A percentile compares a stretch with the other conserved stretches of the same genome.
Conservation (phyloP, 1,140 invertebrate species). For the Dinoponera quadriceps region DNA sequence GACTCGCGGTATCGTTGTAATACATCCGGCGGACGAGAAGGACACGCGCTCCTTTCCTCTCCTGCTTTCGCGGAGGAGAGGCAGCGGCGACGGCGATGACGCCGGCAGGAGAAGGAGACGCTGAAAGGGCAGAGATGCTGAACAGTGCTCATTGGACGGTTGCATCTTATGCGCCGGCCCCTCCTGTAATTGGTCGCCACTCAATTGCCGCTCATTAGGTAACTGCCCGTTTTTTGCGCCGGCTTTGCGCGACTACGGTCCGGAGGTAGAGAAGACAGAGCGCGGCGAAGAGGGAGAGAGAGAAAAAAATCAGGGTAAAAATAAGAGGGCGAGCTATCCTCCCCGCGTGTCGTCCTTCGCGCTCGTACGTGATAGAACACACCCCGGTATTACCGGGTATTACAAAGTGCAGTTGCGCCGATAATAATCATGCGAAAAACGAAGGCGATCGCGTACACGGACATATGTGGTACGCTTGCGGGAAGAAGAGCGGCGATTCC, state of each 20-base stretch:
- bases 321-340: conserved; percentile 45
- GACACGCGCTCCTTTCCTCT: conserved; percentile 34
- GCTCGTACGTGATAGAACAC: conserved; percentile 56
- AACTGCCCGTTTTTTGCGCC: conserved; percentile 79
- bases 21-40: conserved; percentile 50
- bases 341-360: conserved; percentile 35
- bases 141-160: conserved; percentile 81
- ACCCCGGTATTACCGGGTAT: neutral
- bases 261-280: neutral
- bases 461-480: neutral
- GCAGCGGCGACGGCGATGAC: conserved; percentile 48
- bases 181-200: conserved; percentile 83
- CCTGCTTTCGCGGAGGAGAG: conserved; percentile 39
- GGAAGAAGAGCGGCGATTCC: neutral
- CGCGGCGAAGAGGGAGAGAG: conserved; percentile 40
- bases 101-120: conserved; percentile 66
- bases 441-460: neutral
- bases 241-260: conserved; percentile 72
- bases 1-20: conserved; percentile 54
- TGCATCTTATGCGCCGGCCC: conserved; percentile 77
- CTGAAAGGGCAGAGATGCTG: conserved; percentile 69
- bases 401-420: conserved; percentile 10
- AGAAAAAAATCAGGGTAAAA: conserved; percentile 12
- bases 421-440: conserved; percentile 10
- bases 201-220: conserved; percentile 84